Evolutionary conservation across 2,888 invertebrate species (phyloP), one percentile per base, ranked within the genome.

Genomic region (Cosmia trapezina): DNA sequence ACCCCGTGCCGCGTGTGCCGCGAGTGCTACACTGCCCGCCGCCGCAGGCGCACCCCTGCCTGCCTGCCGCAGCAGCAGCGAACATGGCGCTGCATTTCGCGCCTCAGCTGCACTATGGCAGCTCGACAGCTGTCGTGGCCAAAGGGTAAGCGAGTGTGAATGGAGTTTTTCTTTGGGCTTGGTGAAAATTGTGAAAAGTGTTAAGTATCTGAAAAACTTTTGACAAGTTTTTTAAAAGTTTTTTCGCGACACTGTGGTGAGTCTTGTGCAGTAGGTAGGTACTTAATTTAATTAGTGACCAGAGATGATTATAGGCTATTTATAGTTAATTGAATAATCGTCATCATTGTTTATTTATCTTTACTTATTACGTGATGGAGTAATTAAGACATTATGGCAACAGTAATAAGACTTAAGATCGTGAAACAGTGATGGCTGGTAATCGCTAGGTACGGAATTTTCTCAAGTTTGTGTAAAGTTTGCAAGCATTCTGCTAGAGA

Each of bases 111-210:
- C 54, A 80, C 9, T 72, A 72, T 54, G 80, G 49, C 64, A 76
- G 79, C 66, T 43, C 83, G 43, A 77, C 83, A 28, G 59, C 64
- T 19, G 28, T 59, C 9, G 49, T 81, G 53, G 82, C 88, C 14
- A 88, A 83, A 83, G 84, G 83, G 91, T 91, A 87, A 81, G 90
- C 83, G 61, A 53, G 17, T 61, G 56, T 56, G 8, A 45, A 57
- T 56, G 5, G 0, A 49, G 11, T 45, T 19, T 73, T 69, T 59
- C 12, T n/a, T 57, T 56, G n/a, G 8, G 17, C 9, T 51, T 60
- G 41, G 22, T 74, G 49, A 70, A 70, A 63, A 53, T 61, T 51
- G 22, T 76, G 49, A 53, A 73, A 60, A 60, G 11, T 61, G 67
- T 17, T 41, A n/a, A n/a, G n/a, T n/a, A 37, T 56, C 37, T 57